Evolutionary conservation across 2,797 vertebrate species (phyloP).

Genomic region (Falco cherrug): DNA sequence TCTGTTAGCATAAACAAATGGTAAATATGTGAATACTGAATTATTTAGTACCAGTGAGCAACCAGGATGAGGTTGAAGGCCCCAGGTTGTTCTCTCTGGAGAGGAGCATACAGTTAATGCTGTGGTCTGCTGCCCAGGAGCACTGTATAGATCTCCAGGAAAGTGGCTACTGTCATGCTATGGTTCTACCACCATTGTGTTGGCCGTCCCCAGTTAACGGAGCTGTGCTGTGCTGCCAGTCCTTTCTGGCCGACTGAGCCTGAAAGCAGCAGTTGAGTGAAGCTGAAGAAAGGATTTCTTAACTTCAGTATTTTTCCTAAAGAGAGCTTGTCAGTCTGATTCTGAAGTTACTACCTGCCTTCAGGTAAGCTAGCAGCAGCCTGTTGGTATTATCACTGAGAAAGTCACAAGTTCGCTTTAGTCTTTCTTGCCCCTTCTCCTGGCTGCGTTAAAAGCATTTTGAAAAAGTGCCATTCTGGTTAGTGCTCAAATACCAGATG

Average conservation of each 20-base stretch:
- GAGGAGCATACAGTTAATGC: background rate
- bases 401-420: background rate
- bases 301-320: background rate
- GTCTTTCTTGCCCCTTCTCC: background rate
- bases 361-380: background rate
- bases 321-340: background rate
- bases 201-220: background rate
- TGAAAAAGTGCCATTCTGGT: background rate
- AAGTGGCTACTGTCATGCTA: fast-evolving
- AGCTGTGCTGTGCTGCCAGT: background rate
- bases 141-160: background rate
- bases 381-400: background rate
- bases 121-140: background rate
- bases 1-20: background rate
- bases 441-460: background rate
- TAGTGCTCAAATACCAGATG: background rate
- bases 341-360: background rate
- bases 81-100: background rate
- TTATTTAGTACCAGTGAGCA: background rate
- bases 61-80: background rate
- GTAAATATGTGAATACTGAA: background rate
- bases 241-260: background rate
- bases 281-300: background rate
- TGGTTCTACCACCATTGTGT: background rate
- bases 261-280: background rate